Evolutionary conservation across 2,888 invertebrate species (phyloP).

Genomic region (Drosophila mettleri): DNA sequence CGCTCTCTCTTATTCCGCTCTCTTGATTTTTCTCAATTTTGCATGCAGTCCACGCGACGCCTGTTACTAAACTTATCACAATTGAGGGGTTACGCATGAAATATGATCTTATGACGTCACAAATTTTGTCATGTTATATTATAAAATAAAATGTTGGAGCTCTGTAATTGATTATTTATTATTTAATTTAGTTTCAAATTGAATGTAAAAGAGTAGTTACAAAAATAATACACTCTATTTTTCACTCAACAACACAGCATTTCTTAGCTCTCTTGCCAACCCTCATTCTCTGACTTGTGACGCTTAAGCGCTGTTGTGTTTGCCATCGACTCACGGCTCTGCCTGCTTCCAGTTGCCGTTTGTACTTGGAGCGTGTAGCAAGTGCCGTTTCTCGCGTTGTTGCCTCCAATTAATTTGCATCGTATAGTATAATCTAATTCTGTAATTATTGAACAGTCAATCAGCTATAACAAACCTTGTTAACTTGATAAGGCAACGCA

Average conservation of each 20-base stretch:
- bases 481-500: conserved; percentile 28
- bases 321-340: conserved; percentile 22
- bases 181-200: not conserved
- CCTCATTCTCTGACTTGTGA: conserved; percentile 21
- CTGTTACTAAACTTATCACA: conserved; percentile 5
- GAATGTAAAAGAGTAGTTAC: not conserved
- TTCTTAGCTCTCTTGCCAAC: conserved; percentile 7
- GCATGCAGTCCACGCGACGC: conserved; percentile 25
- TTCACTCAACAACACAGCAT: conserved; percentile 20
- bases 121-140: not conserved
- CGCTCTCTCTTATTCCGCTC: conserved; percentile 13
- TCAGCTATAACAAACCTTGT: not conserved
- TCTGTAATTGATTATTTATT: not conserved
- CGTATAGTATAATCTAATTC: conserved; percentile 5
- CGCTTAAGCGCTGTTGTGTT: conserved; percentile 17
- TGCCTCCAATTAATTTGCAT: conserved; percentile 27
- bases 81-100: conserved; percentile 21
- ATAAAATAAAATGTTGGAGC: not conserved
- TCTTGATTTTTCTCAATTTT: conserved; percentile 27
- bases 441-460: conserved; percentile 21
- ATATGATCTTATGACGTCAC: conserved; percentile 1
- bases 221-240: conserved; percentile 18
- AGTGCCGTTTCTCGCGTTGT: conserved; percentile 43
- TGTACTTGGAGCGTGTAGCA: conserved; percentile 68
- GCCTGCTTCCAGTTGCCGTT: conserved; percentile 63